A percentile compares a stretch with the other conserved stretches of the same genome.
Evolutionary conservation across 2,888 invertebrate species (phyloP).

Genomic region (Nemoura dubitans): DNA sequence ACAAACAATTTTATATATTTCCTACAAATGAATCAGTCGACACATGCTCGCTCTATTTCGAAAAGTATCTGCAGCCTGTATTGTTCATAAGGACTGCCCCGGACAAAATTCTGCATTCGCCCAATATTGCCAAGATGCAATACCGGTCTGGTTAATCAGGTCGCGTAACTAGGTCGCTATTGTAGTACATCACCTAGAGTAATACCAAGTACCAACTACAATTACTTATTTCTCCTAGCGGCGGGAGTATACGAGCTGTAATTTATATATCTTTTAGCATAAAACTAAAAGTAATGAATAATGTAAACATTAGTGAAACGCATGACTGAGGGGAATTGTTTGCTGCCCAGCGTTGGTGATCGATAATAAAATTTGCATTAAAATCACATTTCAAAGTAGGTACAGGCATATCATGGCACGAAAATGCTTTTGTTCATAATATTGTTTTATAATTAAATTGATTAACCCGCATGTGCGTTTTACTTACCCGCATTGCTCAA

Average conservation of each 20-base stretch:
- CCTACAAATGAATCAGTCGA: too few species aligned
- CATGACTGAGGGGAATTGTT: neutral
- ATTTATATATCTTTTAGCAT: neutral
- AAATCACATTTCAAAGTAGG: conserved; percentile 12
- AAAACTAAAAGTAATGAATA: neutral
- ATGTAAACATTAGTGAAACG: neutral
- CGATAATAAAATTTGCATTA: neutral
- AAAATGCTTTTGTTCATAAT: neutral
- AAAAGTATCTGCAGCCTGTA: too few species aligned
- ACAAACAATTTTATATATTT: too few species aligned
- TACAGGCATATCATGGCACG: neutral
- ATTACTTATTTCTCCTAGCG: neutral
- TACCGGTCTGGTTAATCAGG: neutral
- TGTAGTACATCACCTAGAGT: neutral
- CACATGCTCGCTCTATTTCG: too few species aligned
- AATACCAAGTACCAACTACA: neutral
- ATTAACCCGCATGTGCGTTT: neutral
- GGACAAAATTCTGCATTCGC: too few species aligned
- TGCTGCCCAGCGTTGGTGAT: neutral
- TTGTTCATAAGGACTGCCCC: too few species aligned
- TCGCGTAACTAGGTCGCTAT: neutral
- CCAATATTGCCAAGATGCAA: neutral
- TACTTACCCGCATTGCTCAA: neutral
- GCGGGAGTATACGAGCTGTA: neutral
- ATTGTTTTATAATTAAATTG: neutral